Percentiles rank a stretch among this genome's conserved stretches.
phyloP scores from a whole-genome alignment of 1,140 invertebrate genomes.

The Sminthurinus signatus region DNA sequence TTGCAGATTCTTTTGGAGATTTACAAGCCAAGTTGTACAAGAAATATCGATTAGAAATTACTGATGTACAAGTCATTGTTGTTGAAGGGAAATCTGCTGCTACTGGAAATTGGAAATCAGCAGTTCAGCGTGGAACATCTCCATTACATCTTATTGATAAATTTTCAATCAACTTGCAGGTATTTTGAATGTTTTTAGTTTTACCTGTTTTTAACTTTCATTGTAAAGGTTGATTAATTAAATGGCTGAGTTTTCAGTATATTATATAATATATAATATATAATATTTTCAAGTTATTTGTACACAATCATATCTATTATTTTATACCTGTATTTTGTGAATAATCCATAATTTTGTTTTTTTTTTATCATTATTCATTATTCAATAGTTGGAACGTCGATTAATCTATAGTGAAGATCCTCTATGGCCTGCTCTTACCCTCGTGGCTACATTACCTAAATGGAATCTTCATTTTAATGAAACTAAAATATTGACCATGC shows the following conservation, averaged over 20 bases:
- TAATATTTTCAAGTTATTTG: too few species aligned
- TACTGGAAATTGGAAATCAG: conserved; percentile 83
- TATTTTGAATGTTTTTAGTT: conserved; percentile 40
- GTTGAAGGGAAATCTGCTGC: conserved; percentile 28
- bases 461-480: conserved; percentile 85
- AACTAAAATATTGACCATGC: conserved; percentile 66
- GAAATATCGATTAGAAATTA: conserved; percentile 73
- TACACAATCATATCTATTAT: too few species aligned
- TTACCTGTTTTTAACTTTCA: too few species aligned
- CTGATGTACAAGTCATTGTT: conserved; percentile 80
- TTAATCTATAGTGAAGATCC: conserved; percentile 76
- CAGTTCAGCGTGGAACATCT: conserved; percentile 71
- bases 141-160: conserved; percentile 80
- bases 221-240: too few species aligned
- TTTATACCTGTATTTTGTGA: too few species aligned
- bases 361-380: neutral
- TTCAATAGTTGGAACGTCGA: conserved; percentile 61
- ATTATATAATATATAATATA: too few species aligned
- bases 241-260: too few species aligned
- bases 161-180: conserved; percentile 79
- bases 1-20: conserved; percentile 36
- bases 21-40: conserved; percentile 40
- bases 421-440: conserved; percentile 70
- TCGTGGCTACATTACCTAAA: conserved; percentile 76
- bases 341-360: too few species aligned